Conservation (phyloP, 2,888 invertebrate genomes). For the Synanthedon myopaeformis region DNA sequence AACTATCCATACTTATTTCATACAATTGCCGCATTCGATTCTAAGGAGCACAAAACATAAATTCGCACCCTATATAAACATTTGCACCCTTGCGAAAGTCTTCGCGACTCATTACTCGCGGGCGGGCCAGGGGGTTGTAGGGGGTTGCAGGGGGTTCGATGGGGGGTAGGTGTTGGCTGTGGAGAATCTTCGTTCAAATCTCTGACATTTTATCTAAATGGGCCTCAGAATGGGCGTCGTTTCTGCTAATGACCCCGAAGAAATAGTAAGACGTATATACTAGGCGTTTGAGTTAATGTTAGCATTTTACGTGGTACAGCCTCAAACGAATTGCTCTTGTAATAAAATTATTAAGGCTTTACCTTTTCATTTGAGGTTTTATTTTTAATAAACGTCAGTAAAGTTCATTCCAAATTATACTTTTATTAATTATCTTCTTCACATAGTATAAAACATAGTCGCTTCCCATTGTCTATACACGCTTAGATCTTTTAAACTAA, state of each 20-base stretch:
- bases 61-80: slow-evolving; percentile 67
- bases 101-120: slow-evolving; percentile 66
- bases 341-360: too few species aligned
- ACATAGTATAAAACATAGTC: too few species aligned
- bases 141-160: slow-evolving; percentile 11
- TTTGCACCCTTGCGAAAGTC: slow-evolving; percentile 63
- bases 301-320: slow-evolving; percentile 7
- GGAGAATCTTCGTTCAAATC: slow-evolving; percentile 63
- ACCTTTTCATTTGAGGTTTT: too few species aligned
- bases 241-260: slow-evolving; percentile 65
- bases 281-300: slow-evolving; percentile 40
- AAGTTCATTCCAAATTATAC: too few species aligned
- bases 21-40: not conserved
- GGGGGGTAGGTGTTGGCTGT: slow-evolving; percentile 1
- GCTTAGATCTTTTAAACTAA: too few species aligned
- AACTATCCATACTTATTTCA: not conserved
- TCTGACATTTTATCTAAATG: slow-evolving; percentile 71
- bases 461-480: too few species aligned
- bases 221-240: slow-evolving; percentile 64
- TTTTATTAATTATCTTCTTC: too few species aligned
- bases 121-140: slow-evolving; percentile 9
- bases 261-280: slow-evolving; percentile 51
- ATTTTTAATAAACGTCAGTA: too few species aligned
- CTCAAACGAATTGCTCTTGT: too few species aligned
- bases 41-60: slow-evolving; percentile 25